Evolutionary conservation across 2,888 invertebrate species (phyloP).

Genomic region (Cephonodes hylas): DNA sequence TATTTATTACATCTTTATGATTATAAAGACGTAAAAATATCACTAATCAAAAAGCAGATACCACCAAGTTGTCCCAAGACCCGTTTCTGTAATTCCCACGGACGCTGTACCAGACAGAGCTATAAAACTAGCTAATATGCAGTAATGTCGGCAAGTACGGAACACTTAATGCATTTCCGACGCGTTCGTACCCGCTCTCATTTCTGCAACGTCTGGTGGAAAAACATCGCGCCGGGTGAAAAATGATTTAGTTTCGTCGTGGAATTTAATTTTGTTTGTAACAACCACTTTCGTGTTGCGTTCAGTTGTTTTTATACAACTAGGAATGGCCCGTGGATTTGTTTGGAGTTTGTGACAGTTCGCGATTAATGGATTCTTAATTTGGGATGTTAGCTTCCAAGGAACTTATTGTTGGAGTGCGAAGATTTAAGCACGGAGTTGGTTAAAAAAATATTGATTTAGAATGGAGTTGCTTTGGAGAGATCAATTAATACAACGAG

Average conservation of each 20-base stretch:
- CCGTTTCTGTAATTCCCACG: too few species aligned
- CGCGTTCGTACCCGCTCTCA: background rate
- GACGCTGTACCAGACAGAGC: too few species aligned
- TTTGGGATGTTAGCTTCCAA: background rate
- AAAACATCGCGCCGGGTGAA: background rate
- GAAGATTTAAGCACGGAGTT: background rate
- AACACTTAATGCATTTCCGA: background rate
- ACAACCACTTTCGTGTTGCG: background rate
- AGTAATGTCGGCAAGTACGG: background rate
- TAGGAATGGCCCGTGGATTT: background rate
- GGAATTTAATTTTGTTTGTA: slow-evolving; percentile 9
- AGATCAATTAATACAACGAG: too few species aligned
- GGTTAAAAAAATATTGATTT: background rate
- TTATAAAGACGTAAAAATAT: too few species aligned
- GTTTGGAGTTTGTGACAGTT: background rate
- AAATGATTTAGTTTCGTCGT: slow-evolving; percentile 1
- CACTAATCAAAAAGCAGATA: too few species aligned
- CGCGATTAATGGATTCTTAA: slow-evolving; percentile 1
- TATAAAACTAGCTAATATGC: too few species aligned
- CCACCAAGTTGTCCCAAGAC: too few species aligned
- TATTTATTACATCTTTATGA: too few species aligned
- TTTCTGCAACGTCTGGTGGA: background rate
- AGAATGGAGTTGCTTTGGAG: background rate
- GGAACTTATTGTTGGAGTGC: background rate
- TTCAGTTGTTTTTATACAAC: background rate